phyloP scores from a whole-genome alignment of 1,140 invertebrate genomes.

The Zaprionus gabonicus region DNA sequence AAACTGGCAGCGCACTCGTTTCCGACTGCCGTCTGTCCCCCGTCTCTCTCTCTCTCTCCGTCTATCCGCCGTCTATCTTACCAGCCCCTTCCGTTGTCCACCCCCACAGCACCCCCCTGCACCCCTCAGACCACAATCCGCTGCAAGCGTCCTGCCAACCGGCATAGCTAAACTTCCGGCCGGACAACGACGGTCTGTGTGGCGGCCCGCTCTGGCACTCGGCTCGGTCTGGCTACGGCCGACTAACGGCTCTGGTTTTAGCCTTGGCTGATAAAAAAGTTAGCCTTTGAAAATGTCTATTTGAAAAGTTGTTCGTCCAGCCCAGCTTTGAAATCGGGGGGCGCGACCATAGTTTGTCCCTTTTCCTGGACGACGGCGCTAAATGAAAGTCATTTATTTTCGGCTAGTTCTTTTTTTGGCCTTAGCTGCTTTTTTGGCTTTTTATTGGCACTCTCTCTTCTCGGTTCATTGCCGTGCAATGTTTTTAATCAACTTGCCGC shows the following conservation, averaged over 20 bases:
- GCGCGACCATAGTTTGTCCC: constrained; percentile 61
- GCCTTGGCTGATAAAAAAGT: constrained; percentile 56
- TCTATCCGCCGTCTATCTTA: constrained; percentile 1
- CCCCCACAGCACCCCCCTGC: neutral
- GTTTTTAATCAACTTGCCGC: constrained; percentile 72
- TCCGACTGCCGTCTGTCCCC: constrained; percentile 11
- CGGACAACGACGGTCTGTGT: constrained; percentile 32
- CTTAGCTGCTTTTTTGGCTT: constrained; percentile 4
- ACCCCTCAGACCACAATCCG: constrained; percentile 37
- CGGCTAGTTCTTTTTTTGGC: constrained; percentile 3
- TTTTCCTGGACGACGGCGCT: constrained; percentile 33
- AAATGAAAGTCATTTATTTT: constrained; percentile 79
- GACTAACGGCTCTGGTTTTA: neutral
- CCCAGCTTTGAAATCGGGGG: constrained; percentile 30
- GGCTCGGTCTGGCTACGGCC: neutral
- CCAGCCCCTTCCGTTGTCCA: neutral
- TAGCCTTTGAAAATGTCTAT: constrained; percentile 80
- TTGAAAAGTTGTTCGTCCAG: constrained; percentile 68
- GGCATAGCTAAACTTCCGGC: constrained; percentile 76
- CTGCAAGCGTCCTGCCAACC: constrained; percentile 51
- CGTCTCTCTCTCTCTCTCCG: neutral
- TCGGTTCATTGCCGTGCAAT: constrained; percentile 64
- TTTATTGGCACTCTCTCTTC: constrained; percentile 30
- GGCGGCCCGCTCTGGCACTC: neutral
- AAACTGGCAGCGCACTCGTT: constrained; percentile 43